Conservation (phyloP, 1,140 invertebrate species). For the Coelopa frigida region DNA sequence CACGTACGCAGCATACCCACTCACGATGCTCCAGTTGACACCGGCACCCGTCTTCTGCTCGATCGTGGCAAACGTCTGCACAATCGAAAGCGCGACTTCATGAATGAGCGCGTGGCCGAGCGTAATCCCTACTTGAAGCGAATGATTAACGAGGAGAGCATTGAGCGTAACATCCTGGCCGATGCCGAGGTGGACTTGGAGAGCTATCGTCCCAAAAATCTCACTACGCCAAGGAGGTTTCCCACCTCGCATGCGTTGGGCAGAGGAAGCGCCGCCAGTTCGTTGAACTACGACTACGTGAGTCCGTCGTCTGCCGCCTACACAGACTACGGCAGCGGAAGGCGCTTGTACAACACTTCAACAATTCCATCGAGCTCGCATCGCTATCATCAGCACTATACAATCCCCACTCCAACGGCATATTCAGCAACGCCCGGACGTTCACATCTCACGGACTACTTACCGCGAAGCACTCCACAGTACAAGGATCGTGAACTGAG, state of each 20-base stretch:
- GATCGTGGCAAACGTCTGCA: slow-evolving; percentile 39
- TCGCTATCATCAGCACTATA: slow-evolving; percentile 11
- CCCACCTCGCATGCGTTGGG: slow-evolving; percentile 20
- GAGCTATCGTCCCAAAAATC: slow-evolving; percentile 10
- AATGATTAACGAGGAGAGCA: slow-evolving; percentile 26
- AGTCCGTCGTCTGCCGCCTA: slow-evolving; percentile 23
- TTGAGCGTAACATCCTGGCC: slow-evolving; percentile 7
- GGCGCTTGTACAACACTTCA: slow-evolving; percentile 2
- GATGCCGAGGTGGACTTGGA: slow-evolving; percentile 11
- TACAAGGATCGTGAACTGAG: slow-evolving; percentile 12
- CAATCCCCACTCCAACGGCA: slow-evolving; percentile 16
- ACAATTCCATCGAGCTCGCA: not conserved
- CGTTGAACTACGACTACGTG: slow-evolving; percentile 23
- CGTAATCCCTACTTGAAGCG: slow-evolving; percentile 42
- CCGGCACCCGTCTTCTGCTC: slow-evolving; percentile 28
- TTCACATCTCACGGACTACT: slow-evolving; percentile 31
- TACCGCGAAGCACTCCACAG: slow-evolving; percentile 21
- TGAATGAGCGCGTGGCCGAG: slow-evolving; percentile 37
- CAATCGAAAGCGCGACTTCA: slow-evolving; percentile 38
- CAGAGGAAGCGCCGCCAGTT: slow-evolving; percentile 9
- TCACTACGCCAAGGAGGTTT: slow-evolving; percentile 19
- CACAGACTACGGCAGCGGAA: slow-evolving; percentile 8
- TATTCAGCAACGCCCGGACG: slow-evolving; percentile 12
- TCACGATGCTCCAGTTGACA: no score
- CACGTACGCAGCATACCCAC: slow-evolving; percentile 8